Base-by-base conservation (phyloP, 2,797 vertebrate genomes). In the Melanotaenia boesemani region DNA sequence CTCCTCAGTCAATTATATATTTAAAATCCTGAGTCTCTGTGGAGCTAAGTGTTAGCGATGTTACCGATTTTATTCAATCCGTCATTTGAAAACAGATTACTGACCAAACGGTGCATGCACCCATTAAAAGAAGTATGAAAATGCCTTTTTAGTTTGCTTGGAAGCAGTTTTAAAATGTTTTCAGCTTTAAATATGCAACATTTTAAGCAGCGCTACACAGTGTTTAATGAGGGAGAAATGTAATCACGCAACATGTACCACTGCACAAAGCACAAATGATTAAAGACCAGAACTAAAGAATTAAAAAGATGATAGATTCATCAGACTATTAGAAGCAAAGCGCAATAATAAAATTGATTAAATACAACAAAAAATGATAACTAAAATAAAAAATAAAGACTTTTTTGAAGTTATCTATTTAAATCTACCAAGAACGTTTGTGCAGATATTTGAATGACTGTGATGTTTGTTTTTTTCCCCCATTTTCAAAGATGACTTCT, bases 1-100 rank as follows among this genome's bases (percentile, higher is more conserved):
- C 60, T 68, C 67, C 68, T 28, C 15, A 83, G 54, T 77, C 70
- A 79, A 74, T 80, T 68, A 72, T 67, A 59, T 44, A 41, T 80
- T 76, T 82, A 63, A 73, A 60, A 63, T 39, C 69, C 30, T 1
- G 46, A 66, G 77, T 70, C 69, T 76, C 63, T 2, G 67, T 28
- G 12, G 69, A 57, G 70, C 50, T 1, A 30, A 46, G 39, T n/a
- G 61, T 57, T 59, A n/a, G 6, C 18, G 26, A 0, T 66, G 8
- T 54, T 48, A 11, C 13, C 22, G 10, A 22, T 54, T 28, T 64
- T 13, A 34, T 64, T 50, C n/a, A 48, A 34, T 36, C 9, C 46
- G 16, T 63, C 16, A 22, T 50, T 34, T 50, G 15, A 52, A 65
- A 34, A 16, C 46, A 12, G 8, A 24, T 54, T 5, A 3, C 24